Evolutionary conservation across 2,888 invertebrate genomes (phyloP).

Genomic region (Andrena flavipes): DNA sequence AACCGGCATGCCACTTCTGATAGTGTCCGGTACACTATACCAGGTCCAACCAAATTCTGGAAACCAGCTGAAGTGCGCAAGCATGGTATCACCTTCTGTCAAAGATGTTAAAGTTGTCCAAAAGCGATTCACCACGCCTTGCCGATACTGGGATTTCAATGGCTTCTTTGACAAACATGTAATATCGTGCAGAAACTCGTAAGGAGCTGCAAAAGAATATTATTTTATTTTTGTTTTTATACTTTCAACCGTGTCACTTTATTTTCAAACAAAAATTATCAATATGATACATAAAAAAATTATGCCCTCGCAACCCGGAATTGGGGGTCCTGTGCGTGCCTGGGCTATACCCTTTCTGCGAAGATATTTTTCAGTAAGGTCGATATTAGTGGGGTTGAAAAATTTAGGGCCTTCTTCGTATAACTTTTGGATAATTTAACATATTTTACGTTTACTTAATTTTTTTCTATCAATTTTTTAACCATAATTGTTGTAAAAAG

Average conservation of each 20-base stretch:
- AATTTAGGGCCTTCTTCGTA: too few species aligned
- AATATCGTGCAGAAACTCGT: constrained; percentile 91
- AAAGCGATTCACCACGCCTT: constrained; percentile 88
- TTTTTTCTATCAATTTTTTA: too few species aligned
- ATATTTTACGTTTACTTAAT: too few species aligned
- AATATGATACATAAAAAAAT: too few species aligned
- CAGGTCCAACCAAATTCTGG: constrained; percentile 86
- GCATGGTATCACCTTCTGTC: constrained; percentile 89
- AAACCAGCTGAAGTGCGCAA: constrained; percentile 90
- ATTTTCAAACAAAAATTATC: too few species aligned
- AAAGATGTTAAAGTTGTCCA: constrained; percentile 88
- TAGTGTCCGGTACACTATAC: constrained; percentile 90
- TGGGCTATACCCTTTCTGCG: too few species aligned
- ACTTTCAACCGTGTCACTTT: background rate
- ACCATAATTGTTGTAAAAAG: too few species aligned
- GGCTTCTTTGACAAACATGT: constrained; percentile 88
- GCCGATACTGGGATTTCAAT: constrained; percentile 88
- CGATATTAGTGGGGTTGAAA: too few species aligned
- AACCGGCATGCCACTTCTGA: constrained; percentile 89
- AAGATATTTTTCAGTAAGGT: too few species aligned
- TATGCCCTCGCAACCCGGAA: too few species aligned
- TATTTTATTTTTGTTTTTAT: background rate
- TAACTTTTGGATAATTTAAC: too few species aligned
- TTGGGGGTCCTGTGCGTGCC: too few species aligned
- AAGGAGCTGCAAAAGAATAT: constrained; percentile 86